Conservation (phyloP, 2,797 vertebrate genomes). For the Acanthis flammea region DNA sequence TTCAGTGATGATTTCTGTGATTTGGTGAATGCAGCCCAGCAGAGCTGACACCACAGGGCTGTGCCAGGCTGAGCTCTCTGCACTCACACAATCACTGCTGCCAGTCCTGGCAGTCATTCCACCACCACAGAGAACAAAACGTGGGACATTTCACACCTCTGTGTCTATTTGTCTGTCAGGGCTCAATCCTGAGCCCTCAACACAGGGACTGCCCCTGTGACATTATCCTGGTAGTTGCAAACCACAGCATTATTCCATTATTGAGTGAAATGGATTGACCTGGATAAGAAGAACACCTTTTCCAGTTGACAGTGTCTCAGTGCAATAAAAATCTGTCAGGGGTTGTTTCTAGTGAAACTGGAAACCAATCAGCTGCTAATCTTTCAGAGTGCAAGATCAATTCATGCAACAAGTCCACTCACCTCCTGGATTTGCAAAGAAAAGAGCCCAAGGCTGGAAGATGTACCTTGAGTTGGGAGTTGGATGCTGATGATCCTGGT, state of each 20-base stretch:
- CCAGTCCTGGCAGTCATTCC: accelerated
- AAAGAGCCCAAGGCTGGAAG: not conserved
- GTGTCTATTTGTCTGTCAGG: not conserved
- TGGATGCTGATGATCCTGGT: not conserved
- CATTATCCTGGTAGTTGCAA: not conserved
- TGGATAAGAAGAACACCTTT: not conserved
- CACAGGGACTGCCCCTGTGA: not conserved
- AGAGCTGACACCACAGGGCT: not conserved
- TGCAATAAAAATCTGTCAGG: not conserved
- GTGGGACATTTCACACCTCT: accelerated
- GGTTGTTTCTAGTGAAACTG: not conserved
- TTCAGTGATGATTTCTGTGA: not conserved
- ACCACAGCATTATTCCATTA: not conserved
- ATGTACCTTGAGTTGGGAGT: not conserved
- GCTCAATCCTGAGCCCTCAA: not conserved
- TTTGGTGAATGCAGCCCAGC: not conserved
- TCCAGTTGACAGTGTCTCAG: not conserved
- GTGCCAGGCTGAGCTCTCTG: not conserved
- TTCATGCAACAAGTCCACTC: not conserved
- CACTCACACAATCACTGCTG: not conserved
- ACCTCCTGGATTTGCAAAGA: not conserved
- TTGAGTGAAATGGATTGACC: not conserved
- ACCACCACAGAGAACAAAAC: not conserved
- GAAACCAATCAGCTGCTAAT: not conserved
- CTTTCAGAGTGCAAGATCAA: not conserved